These are phyloP conservation scores for Sipunculus nudus DNA, from an alignment of 2,888 invertebrate genomes.

Conservation along the genomic window DNA sequence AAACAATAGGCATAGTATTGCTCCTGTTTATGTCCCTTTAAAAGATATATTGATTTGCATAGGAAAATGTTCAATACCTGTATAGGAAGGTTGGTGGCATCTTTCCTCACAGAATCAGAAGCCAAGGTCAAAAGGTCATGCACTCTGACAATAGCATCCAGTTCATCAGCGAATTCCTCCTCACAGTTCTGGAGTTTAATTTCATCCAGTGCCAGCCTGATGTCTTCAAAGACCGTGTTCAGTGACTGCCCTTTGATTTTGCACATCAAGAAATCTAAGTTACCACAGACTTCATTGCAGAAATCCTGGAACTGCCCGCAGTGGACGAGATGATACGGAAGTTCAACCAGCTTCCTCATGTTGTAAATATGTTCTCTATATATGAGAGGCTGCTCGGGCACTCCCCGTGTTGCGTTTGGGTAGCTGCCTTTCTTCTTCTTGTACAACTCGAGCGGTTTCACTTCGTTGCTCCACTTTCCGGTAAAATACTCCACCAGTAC, in stretches of 20 bases:
- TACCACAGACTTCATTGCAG: background rate
- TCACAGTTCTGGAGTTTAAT: background rate
- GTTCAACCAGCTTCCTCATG: conserved; percentile 45
- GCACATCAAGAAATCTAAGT: conserved; percentile 6
- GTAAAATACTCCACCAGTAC: conserved; percentile 50
- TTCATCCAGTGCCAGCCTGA: conserved; percentile 26
- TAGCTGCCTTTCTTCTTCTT: conserved; percentile 52
- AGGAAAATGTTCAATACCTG: too few relatives aligned
- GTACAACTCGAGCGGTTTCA: conserved; percentile 47
- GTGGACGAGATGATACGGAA: conserved; percentile 47
- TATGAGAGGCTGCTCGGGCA: conserved; percentile 46
- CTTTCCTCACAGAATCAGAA: conserved; percentile 43
- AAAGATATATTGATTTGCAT: too few relatives aligned
- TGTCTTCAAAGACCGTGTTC: background rate
- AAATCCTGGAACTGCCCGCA: conserved; percentile 39
- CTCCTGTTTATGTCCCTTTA: too few relatives aligned
- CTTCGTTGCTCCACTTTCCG: conserved; percentile 47
- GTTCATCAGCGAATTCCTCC: background rate
- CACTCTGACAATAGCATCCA: conserved; percentile 11
- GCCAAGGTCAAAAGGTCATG: conserved; percentile 42
- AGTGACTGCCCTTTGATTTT: background rate
- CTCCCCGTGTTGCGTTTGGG: conserved; percentile 44
- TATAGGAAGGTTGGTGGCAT: conserved; percentile 38
- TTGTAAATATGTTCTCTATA: conserved; percentile 10
- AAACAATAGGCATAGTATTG: too few relatives aligned